Base-by-base conservation (phyloP, 2,888 invertebrate genomes). In the Thereva unica region DNA sequence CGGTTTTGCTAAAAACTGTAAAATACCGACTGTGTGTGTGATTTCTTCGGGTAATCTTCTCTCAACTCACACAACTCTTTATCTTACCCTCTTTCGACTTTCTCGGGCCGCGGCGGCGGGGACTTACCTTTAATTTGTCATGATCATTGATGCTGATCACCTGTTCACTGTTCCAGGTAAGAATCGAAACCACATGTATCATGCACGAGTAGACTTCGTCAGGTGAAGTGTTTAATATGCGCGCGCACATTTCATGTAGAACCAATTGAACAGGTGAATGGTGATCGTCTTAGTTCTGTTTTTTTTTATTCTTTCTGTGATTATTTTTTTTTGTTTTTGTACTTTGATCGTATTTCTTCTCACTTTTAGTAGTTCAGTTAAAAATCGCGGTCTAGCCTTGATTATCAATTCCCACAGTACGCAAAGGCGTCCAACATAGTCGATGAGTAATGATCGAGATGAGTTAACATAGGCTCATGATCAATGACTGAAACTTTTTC, bases 211-310 rank as follows among this genome's bases (percentile, higher is more conserved):
- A 54, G 38, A 37, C 64, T 54, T 64, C 37, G 8, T 44, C 52
- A 9, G 40, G 38, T 9, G 38, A 55, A 64, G 56, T 56, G 47
- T 64, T 53, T 64, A 45, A 55, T 55, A 64, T 63, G 47, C 49
- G 40, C 41, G 56, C 41, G 50, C 65, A 65, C 50, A 55, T 65
- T 65, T 65, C 56, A 65, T 65, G 65, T 65, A 65, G 65, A 54
- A 65, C 56, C 23, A 56, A 65, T 65, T 65, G 40, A 37, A 38
- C 53, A 53, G 47, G 35, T 49, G 49, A 65, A 42, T 64, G 44
- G 44, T 37, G 23, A 23, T 23, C 23, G 23, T 23, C 23, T 23
- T 23, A 23, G 1, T 23, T 23, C 2, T 23, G 1, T 23, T 23
- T 23, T 23, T 23, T 23, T 23, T 23, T 23, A 23, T 23, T 23